Conservation (phyloP, 2,888 invertebrate genomes). For the Deilephila elpenor region DNA sequence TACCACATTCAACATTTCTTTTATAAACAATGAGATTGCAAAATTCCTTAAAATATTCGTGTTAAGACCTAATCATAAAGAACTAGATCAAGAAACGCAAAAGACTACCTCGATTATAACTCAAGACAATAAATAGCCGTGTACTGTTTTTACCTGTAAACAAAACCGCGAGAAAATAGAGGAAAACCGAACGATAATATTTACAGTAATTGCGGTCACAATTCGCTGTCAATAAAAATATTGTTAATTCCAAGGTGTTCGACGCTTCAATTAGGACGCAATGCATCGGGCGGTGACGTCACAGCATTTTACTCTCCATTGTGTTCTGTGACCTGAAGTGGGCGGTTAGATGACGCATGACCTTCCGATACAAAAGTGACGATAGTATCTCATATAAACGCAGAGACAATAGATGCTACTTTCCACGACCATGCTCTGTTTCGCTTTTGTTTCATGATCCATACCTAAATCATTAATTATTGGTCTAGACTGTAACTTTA, state of each 20-base stretch:
- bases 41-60: background rate
- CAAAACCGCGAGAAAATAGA: background rate
- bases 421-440: no score
- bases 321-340: background rate
- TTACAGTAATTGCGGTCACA: constrained; percentile 11
- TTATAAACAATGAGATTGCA: no score
- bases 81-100: background rate
- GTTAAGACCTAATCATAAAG: background rate
- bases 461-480: no score
- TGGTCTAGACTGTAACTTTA: no score
- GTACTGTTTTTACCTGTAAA: background rate
- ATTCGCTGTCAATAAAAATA: constrained; percentile 4
- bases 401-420: background rate
- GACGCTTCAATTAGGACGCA: background rate
- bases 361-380: no score
- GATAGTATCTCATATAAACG: background rate
- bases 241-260: background rate
- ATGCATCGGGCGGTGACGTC: background rate
- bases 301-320: constrained; percentile 3
- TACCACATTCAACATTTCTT: background rate
- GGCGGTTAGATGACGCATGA: constrained; percentile 1
- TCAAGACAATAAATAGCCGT: background rate
- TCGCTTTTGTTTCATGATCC: no score
- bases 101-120: background rate
- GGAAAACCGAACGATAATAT: constrained; percentile 15